These are phyloP conservation scores for Epiblema foenella DNA, from an alignment of 2,888 invertebrate genomes.

Conservation along the genomic window DNA sequence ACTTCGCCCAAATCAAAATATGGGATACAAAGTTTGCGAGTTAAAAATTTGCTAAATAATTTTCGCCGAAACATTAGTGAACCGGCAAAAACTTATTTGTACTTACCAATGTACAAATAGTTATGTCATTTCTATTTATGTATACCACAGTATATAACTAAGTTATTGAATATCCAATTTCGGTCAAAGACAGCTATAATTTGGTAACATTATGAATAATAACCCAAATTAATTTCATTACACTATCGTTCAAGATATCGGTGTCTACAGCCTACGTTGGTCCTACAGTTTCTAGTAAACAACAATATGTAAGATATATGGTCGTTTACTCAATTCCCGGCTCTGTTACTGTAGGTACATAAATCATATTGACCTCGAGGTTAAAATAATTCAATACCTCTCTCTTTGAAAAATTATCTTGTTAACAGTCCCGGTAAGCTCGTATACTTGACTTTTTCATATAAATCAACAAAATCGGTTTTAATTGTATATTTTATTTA, in stretches of 20 bases:
- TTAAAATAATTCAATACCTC: conserved; percentile 61
- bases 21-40: too few relatives aligned
- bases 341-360: conserved; percentile 51
- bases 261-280: conserved; percentile 1
- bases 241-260: conserved; percentile 15
- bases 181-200: conserved; percentile 7
- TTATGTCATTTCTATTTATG: too few relatives aligned
- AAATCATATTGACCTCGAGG: conserved; percentile 65
- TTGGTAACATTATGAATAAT: conserved; percentile 20
- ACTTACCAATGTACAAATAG: too few relatives aligned
- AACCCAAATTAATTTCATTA: conserved; percentile 27
- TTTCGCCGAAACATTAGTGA: too few relatives aligned
- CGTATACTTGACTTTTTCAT: conserved; percentile 32
- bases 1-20: too few relatives aligned
- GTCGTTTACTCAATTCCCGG: conserved; percentile 31
- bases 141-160: too few relatives aligned
- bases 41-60: too few relatives aligned
- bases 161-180: conserved; percentile 18
- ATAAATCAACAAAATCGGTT: conserved; percentile 40
- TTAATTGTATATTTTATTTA: conserved; percentile 37
- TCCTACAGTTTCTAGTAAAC: conserved; percentile 29
- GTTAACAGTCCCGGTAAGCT: conserved; percentile 41
- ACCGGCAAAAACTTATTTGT: too few relatives aligned
- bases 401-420: conserved; percentile 52
- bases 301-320: conserved; percentile 39